Conservation (phyloP, 2,113 vertebrate genomes). For the Alethe castanea region DNA sequence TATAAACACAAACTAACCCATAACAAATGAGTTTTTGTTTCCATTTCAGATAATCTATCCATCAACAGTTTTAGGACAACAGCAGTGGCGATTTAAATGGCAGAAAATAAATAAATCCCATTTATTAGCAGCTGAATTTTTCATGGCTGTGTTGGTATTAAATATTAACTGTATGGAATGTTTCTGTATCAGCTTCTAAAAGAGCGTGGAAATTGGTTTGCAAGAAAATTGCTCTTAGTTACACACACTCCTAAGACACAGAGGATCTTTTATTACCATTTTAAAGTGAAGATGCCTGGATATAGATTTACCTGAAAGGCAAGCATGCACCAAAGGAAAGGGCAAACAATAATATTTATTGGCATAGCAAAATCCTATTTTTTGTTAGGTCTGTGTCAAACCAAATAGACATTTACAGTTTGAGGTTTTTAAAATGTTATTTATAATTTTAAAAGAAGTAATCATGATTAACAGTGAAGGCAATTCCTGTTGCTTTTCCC, state of each 20-base stretch:
- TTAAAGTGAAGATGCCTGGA: not conserved
- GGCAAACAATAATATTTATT: not conserved
- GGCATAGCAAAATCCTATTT: not conserved
- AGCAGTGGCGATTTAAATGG: not conserved
- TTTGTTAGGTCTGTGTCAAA: not conserved
- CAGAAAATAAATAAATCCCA: constrained; percentile 51
- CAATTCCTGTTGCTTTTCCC: not conserved
- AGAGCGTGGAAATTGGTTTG: not conserved
- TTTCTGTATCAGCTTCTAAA: constrained; percentile 5
- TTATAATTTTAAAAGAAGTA: not conserved
- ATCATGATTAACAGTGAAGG: not conserved
- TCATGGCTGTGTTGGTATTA: constrained; percentile 34
- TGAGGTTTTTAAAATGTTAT: fast-evolving
- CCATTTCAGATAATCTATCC: not conserved
- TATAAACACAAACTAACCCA: not conserved
- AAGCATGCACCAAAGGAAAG: not conserved
- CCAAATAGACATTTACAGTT: not conserved
- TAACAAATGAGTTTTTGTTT: not conserved
- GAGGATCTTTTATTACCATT: not conserved
- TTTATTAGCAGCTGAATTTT: constrained; percentile 41
- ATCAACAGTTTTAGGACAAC: constrained; percentile 1
- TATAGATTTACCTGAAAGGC: not conserved
- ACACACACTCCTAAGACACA: not conserved
- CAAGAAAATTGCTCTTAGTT: not conserved
- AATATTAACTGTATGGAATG: constrained; percentile 45